Evolutionary conservation across 2,113 vertebrate species (phyloP), one percentile per base, ranked within the genome.

Genomic region (Aegotheles bennettii): DNA sequence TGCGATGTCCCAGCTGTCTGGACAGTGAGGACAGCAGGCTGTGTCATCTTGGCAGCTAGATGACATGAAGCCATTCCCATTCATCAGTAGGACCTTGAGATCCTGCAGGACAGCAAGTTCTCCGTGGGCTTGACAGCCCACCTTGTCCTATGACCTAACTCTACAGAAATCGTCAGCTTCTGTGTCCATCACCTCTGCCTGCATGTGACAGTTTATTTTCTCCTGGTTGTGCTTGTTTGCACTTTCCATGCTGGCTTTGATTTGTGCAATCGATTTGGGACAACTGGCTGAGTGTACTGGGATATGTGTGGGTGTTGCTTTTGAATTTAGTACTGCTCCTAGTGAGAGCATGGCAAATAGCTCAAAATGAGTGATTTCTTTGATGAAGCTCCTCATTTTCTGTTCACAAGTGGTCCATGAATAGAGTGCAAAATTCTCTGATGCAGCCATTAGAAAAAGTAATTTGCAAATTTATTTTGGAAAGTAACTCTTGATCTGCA

Each of bases 1-100:
- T 89, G 67, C 0, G 2, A 43, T 51, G 48, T 87, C 35, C 20
- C 59, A 23, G 19, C 33, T 63, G 26, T 29, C 53, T 67, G 63
- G 65, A 36, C 16, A 36, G 17, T 35, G 48, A 60, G 48, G 61
- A 60, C 35, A 86, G 35, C 67, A 56, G 71, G 4, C 53, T 86
- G 33, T 40, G 38, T 35, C 77, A n/a, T 25, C 23, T 56, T 5
- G 3, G 53, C 51, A 69, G 60, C 21, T 2, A 18, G 21, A 40
- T 5, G 9, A 10, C 1, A 0, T 48, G 33, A 75, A 91, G 13
- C 23, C 14, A 1, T 63, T 93, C 36, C 35, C 24, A 28, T n/a
- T 60, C 2, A 0, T 56, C 29, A 18, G 19, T 13, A 0, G 0
- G 87, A 93, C 29, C 26, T 18, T 25, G 29, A 86, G 48, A 19